phyloP scores from a whole-genome alignment of 1,140 invertebrate species.

The Nylanderia fulva region DNA sequence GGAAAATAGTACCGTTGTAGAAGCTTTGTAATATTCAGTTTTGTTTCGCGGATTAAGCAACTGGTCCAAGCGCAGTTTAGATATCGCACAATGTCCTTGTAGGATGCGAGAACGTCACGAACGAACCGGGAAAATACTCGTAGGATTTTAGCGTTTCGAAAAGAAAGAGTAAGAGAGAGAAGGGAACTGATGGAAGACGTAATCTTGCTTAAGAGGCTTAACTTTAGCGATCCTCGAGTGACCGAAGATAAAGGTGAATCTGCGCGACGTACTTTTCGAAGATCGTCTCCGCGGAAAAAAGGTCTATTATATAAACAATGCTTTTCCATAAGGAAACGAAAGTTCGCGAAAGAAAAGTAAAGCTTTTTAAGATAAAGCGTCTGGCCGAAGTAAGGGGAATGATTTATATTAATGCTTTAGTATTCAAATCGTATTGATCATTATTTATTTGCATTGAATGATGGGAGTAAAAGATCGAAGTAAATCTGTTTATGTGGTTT shows the following conservation, averaged over 20 bases:
- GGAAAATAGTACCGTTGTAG: not conserved
- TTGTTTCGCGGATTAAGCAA: slow-evolving; percentile 16
- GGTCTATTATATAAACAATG: not conserved
- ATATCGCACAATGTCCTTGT: not conserved
- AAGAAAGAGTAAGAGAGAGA: slow-evolving; percentile 6
- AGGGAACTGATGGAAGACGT: slow-evolving; percentile 71
- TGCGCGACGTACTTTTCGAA: slow-evolving; percentile 22
- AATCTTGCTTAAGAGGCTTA: slow-evolving; percentile 77
- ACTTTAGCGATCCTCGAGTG: slow-evolving; percentile 70
- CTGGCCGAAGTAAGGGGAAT: not conserved
- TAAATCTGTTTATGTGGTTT: not conserved
- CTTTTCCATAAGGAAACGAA: not conserved
- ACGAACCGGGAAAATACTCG: slow-evolving; percentile 19
- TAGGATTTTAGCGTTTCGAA: slow-evolving; percentile 57
- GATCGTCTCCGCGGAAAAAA: not conserved
- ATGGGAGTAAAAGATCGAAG: not conserved
- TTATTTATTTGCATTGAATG: not conserved
- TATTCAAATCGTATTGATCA: not conserved
- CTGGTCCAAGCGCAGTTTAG: slow-evolving; percentile 21
- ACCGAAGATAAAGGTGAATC: slow-evolving; percentile 67
- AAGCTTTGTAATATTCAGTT: not conserved
- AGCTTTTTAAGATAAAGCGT: not conserved
- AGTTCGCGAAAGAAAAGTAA: not conserved
- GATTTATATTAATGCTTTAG: not conserved
- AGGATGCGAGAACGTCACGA: slow-evolving; percentile 2